These are phyloP conservation scores for Myopa tessellatipennis DNA, from an alignment of 2,888 invertebrate species.

Conservation along the genomic window DNA sequence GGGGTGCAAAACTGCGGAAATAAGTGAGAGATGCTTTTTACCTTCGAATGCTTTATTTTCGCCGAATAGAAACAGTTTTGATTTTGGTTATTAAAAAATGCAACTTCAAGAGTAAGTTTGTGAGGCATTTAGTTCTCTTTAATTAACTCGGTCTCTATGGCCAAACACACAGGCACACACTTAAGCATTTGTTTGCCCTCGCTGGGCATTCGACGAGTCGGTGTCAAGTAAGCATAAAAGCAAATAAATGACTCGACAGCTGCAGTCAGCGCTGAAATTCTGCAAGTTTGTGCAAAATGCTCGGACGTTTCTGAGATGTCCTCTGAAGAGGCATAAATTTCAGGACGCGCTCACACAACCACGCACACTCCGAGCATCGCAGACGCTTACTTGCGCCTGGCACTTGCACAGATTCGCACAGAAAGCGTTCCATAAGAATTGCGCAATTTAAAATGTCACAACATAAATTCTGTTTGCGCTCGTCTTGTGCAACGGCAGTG, in stretches of 20 bases:
- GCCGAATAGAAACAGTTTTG: too few species aligned
- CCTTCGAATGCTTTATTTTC: too few species aligned
- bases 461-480: conserved; percentile 67
- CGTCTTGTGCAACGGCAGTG: conserved; percentile 57
- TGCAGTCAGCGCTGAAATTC: conserved; percentile 43
- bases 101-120: too few species aligned
- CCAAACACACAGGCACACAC: neutral
- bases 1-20: too few species aligned
- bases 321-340: conserved; percentile 35
- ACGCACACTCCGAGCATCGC: conserved; percentile 21
- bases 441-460: conserved; percentile 69
- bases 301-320: conserved; percentile 33
- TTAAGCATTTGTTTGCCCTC: neutral
- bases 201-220: conserved; percentile 3
- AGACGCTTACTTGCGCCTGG: conserved; percentile 47
- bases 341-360: conserved; percentile 35
- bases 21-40: too few species aligned
- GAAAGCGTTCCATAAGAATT: conserved; percentile 67
- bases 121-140: too few species aligned
- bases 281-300: conserved; percentile 33
- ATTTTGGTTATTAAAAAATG: too few species aligned
- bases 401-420: conserved; percentile 49
- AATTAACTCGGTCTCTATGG: too few species aligned
- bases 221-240: conserved; percentile 61
- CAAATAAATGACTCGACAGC: conserved; percentile 64